phyloP scores from a whole-genome alignment of 2,888 invertebrate genomes.

The Cosmopolites sordidus region DNA sequence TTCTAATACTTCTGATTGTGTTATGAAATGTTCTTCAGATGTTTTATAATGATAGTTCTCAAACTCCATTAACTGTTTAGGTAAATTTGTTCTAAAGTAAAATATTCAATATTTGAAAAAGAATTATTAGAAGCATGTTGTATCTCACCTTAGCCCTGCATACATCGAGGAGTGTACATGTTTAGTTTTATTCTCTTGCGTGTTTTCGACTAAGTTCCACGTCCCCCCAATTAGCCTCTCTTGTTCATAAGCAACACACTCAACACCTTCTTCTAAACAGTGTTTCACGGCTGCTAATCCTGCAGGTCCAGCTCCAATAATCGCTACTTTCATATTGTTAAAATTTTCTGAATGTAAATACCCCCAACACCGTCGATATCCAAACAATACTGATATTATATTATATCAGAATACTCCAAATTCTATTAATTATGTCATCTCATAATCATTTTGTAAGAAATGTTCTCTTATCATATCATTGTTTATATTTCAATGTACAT shows the following conservation, averaged over 20 bases:
- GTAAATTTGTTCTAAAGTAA: constrained; percentile 62
- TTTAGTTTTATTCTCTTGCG: constrained; percentile 61
- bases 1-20: constrained; percentile 61
- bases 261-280: constrained; percentile 45
- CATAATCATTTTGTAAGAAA: no score
- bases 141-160: constrained; percentile 59
- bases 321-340: constrained; percentile 33
- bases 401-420: no score
- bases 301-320: constrained; percentile 36
- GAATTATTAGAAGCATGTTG: no score
- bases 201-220: constrained; percentile 66
- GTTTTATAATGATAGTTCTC: constrained; percentile 59
- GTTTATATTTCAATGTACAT: no score
- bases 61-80: constrained; percentile 75
- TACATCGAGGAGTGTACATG: constrained; percentile 79
- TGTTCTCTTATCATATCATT: no score
- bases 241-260: constrained; percentile 66
- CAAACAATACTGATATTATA: no score
- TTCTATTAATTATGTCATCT: no score
- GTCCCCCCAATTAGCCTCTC: constrained; percentile 69
- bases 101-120: neutral
- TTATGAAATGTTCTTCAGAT: constrained; percentile 52
- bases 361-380: no score
- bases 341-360: no score
- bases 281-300: constrained; percentile 33